Percentiles rank a stretch among this genome's conserved stretches.
These are phyloP conservation scores for Hirtodrosophila alboralis DNA, from an alignment of 2,888 invertebrate genomes.

Conservation along the genomic window DNA sequence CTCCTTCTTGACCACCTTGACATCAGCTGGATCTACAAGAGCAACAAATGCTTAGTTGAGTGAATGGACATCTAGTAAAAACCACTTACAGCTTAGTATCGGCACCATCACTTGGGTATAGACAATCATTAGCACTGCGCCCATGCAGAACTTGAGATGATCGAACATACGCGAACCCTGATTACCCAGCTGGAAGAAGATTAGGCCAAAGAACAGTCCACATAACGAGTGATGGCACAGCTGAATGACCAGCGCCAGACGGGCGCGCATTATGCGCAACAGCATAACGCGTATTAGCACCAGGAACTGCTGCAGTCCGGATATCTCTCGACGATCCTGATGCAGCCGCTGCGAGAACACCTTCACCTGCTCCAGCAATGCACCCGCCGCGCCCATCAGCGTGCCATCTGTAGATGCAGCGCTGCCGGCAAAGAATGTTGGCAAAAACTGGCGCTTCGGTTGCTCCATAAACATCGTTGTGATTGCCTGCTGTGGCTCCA, in stretches of 20 bases:
- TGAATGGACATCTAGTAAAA: too few species aligned
- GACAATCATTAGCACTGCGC: slow-evolving; percentile 87
- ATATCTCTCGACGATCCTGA: slow-evolving; percentile 84
- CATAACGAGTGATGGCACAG: slow-evolving; percentile 87
- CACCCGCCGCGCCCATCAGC: slow-evolving; percentile 72
- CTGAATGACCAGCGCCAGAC: slow-evolving; percentile 87
- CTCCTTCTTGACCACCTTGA: slow-evolving; percentile 88
- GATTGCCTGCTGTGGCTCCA: slow-evolving; percentile 83
- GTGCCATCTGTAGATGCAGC: slow-evolving; percentile 72
- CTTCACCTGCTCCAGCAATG: slow-evolving; percentile 85
- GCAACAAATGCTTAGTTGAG: not conserved
- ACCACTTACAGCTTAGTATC: slow-evolving; percentile 87
- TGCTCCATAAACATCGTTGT: slow-evolving; percentile 82
- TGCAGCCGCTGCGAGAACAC: slow-evolving; percentile 83
- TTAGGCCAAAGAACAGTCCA: slow-evolving; percentile 85
- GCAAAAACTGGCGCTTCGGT: slow-evolving; percentile 62
- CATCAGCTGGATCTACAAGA: slow-evolving; percentile 87
- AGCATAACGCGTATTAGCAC: slow-evolving; percentile 87
- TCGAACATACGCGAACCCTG: slow-evolving; percentile 88
- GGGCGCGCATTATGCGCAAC: slow-evolving; percentile 86
- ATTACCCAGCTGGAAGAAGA: slow-evolving; percentile 87
- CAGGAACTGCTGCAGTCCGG: slow-evolving; percentile 86
- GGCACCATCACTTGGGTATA: slow-evolving; percentile 90
- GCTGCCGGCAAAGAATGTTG: slow-evolving; percentile 62
- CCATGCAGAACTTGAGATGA: slow-evolving; percentile 88